Evolutionary conservation across 2,113 vertebrate species (phyloP).

Genomic region (Verasper variegatus): DNA sequence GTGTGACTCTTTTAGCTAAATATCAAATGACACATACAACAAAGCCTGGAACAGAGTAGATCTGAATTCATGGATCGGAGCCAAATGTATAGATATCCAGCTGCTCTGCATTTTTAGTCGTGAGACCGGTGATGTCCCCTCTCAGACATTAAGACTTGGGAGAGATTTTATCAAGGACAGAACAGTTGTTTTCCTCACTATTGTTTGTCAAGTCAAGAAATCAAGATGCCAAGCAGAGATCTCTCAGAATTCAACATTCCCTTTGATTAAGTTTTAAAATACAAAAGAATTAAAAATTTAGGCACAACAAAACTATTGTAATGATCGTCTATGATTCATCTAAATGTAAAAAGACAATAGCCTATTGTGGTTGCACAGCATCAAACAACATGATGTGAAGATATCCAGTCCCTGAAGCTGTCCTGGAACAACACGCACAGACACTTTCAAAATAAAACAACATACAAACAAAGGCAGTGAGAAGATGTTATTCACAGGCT

Average conservation of each 20-base stretch:
- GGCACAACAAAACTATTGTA: background rate
- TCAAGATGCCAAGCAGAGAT: slow-evolving; percentile 1
- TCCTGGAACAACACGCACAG: slow-evolving; percentile 13
- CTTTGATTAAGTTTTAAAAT: slow-evolving; percentile 30
- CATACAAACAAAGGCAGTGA: slow-evolving; percentile 30
- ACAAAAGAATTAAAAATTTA: background rate
- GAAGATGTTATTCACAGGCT: slow-evolving; percentile 25
- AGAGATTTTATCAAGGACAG: slow-evolving; percentile 31
- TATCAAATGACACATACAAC: slow-evolving; percentile 43
- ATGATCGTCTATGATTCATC: slow-evolving; percentile 13
- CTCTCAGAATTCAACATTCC: slow-evolving; percentile 4
- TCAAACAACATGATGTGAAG: slow-evolving; percentile 21
- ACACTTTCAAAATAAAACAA: slow-evolving; percentile 19
- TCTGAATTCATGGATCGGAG: slow-evolving; percentile 40
- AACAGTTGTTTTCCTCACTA: background rate
- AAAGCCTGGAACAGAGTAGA: slow-evolving; percentile 27
- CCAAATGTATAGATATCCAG: slow-evolving; percentile 33
- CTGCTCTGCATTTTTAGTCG: background rate
- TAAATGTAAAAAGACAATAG: background rate
- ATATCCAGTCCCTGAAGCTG: background rate
- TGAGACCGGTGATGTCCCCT: too few relatives aligned
- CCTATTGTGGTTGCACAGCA: slow-evolving; percentile 7
- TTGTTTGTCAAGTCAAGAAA: slow-evolving; percentile 29
- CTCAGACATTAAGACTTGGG: too few relatives aligned
- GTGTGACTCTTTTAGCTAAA: slow-evolving; percentile 26